A percentile compares a stretch with the other conserved stretches of the same genome.
Conservation (phyloP, 2,797 vertebrate species). For the Momotus momota region DNA sequence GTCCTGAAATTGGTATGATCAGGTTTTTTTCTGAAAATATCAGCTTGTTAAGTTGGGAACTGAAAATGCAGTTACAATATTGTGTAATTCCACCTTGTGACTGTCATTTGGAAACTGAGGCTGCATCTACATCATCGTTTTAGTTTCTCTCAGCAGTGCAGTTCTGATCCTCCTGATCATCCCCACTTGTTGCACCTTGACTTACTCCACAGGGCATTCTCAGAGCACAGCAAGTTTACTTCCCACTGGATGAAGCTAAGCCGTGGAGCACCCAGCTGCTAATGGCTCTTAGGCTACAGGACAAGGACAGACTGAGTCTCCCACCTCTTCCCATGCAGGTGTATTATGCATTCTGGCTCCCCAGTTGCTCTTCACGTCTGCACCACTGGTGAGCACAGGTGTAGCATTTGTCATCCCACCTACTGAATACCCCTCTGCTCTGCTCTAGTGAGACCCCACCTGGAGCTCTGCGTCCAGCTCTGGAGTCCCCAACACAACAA, state of each 20-base stretch:
- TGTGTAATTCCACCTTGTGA: background rate
- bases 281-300: background rate
- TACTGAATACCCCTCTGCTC: too few species aligned
- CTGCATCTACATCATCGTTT: background rate
- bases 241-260: background rate
- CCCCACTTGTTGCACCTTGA: background rate
- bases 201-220: background rate
- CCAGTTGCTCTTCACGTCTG: background rate
- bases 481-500: too few species aligned
- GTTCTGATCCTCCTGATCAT: background rate
- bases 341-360: background rate
- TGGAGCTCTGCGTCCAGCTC: too few species aligned
- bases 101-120: background rate
- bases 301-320: background rate
- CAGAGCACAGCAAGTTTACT: background rate
- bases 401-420: background rate
- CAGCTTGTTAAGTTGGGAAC: background rate
- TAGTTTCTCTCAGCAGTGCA: background rate
- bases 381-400: background rate
- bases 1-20: background rate
- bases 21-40: background rate
- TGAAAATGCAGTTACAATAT: background rate
- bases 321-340: background rate
- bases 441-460: too few species aligned
- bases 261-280: background rate